phyloP scores from a whole-genome alignment of 53 echinoderm and acorn worm species.

The Henricia sp. region DNA sequence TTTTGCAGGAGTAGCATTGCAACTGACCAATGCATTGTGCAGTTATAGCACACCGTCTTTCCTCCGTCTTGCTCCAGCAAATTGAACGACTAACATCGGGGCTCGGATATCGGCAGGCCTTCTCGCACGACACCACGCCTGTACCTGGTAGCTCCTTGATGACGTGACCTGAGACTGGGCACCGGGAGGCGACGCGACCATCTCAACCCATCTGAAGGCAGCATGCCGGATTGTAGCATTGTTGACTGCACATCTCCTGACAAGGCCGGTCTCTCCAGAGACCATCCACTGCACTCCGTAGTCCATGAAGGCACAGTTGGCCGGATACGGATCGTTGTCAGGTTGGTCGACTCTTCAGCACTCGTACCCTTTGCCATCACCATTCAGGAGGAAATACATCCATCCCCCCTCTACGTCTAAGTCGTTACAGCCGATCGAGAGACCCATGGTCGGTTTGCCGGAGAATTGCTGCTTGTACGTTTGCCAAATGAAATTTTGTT shows the following conservation, averaged over 20 bases:
- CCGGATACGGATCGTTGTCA: background rate
- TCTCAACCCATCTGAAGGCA: background rate
- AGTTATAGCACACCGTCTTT: conserved; percentile 13
- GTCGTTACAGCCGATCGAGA: conserved; percentile 27
- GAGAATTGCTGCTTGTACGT: no score
- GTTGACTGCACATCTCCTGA: background rate
- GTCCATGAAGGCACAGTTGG: background rate
- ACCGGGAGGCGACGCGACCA: background rate
- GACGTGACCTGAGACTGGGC: background rate
- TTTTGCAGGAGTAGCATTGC: no score
- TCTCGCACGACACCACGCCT: conserved; percentile 3
- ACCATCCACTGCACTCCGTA: background rate
- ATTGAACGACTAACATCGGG: conserved; percentile 33
- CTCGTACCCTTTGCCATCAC: background rate
- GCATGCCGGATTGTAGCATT: background rate
- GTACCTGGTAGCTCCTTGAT: background rate
- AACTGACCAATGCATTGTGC: no score
- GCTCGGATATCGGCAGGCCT: conserved; percentile 29
- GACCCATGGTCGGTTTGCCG: background rate
- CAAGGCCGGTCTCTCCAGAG: background rate
- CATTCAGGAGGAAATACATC: background rate
- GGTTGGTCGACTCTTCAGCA: background rate
- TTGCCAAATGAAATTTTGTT: conserved; percentile 16
- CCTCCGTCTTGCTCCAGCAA: conserved; percentile 1
- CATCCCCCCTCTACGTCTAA: background rate